Evolutionary conservation across 92 coral and sea anemone species (phyloP).

Genomic region (Epizoanthus stellaris): DNA sequence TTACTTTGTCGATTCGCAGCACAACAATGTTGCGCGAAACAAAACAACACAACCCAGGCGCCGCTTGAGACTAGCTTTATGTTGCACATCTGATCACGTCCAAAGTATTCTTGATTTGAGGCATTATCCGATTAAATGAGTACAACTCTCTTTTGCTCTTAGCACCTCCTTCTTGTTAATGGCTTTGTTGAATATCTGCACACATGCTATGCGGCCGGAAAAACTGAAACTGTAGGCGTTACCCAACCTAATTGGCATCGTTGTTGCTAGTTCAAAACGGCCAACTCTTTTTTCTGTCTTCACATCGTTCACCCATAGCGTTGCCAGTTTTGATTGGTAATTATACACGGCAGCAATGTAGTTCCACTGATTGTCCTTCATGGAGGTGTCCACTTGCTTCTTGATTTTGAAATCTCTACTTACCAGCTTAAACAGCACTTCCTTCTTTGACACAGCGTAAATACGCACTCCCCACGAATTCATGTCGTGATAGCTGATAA

Average conservation of each 20-base stretch:
- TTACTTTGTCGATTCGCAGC: too few species aligned
- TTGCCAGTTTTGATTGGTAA: not conserved
- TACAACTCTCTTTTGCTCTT: not conserved
- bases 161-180: slow-evolving; percentile 7
- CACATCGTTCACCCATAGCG: not conserved
- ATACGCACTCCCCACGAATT: slow-evolving; percentile 11
- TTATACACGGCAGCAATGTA: slow-evolving; percentile 26
- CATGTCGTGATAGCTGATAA: slow-evolving; percentile 12
- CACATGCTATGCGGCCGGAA: slow-evolving; percentile 22
- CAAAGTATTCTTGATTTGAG: not conserved
- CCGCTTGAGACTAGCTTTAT: too few species aligned
- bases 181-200: slow-evolving; percentile 30
- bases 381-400: not conserved
- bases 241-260: not conserved
- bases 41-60: too few species aligned
- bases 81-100: too few species aligned
- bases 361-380: slow-evolving; percentile 7
- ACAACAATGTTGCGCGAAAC: too few species aligned
- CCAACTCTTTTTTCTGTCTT: slow-evolving; percentile 1
- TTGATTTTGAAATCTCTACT: slow-evolving; percentile 1
- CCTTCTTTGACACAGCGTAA: not conserved
- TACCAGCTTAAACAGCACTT: slow-evolving; percentile 22
- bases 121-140: not conserved
- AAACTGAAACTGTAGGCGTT: not conserved
- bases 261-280: not conserved